These are phyloP conservation scores for Eutolmus rufibarbis DNA, from an alignment of 2,888 invertebrate species.

Conservation along the genomic window DNA sequence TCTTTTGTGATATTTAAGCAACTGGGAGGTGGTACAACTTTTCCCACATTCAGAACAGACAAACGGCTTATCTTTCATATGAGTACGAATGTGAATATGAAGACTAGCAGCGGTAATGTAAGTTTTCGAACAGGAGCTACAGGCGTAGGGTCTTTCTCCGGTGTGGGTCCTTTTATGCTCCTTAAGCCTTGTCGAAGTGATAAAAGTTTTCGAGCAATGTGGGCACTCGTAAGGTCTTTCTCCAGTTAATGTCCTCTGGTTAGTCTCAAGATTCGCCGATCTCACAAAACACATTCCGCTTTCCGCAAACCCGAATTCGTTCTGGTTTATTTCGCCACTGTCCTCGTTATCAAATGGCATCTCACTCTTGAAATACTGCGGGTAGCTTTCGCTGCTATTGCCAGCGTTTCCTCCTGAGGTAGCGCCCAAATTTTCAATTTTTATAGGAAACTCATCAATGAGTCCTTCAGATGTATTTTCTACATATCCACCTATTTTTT, in stretches of 20 bases:
- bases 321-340: no score
- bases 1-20: background rate
- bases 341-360: no score
- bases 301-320: background rate
- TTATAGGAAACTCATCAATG: no score
- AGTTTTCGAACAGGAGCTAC: background rate
- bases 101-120: conserved; percentile 42
- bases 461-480: no score
- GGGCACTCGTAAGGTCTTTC: background rate
- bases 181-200: background rate
- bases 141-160: background rate
- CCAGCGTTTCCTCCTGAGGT: no score
- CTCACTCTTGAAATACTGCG: no score
- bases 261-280: background rate
- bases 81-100: conserved; percentile 7
- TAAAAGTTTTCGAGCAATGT: background rate
- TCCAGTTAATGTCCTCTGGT: background rate
- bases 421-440: no score
- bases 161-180: background rate
- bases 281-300: background rate
- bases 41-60: no score
- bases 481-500: no score
- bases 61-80: background rate
- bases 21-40: no score
- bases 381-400: no score